phyloP scores from a whole-genome alignment of 2,888 invertebrate species.

The Drosophila pegasa region DNA sequence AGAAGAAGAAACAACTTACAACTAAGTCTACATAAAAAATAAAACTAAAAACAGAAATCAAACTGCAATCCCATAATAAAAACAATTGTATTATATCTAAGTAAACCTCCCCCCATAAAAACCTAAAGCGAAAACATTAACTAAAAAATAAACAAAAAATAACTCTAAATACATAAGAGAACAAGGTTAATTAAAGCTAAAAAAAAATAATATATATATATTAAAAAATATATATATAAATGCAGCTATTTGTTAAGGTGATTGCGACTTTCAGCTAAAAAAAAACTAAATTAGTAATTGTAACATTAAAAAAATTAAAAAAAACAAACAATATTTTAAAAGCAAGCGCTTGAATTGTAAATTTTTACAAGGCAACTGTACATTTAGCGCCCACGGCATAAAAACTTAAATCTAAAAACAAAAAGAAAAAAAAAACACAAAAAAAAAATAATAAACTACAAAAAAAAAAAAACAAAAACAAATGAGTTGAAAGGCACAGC shows the following conservation, averaged over 20 bases:
- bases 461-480: slow-evolving; percentile 38
- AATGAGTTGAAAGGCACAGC: slow-evolving; percentile 66
- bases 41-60: too few relatives aligned
- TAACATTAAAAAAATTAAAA: slow-evolving; percentile 56
- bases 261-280: slow-evolving; percentile 77
- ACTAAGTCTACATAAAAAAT: slow-evolving; percentile 19
- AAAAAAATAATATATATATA: slow-evolving; percentile 31
- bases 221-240: slow-evolving; percentile 35
- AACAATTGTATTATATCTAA: slow-evolving; percentile 79
- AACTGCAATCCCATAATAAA: slow-evolving; percentile 50
- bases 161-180: slow-evolving; percentile 67
- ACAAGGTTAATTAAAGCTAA: slow-evolving; percentile 72
- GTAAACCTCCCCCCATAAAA: slow-evolving; percentile 23
- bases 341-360: slow-evolving; percentile 80
- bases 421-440: slow-evolving; percentile 33
- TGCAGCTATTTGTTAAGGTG: slow-evolving; percentile 71
- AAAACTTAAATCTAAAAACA: slow-evolving; percentile 51
- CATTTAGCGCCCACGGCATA: slow-evolving; percentile 75
- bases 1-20: slow-evolving; percentile 15
- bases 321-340: slow-evolving; percentile 65
- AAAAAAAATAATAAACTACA: slow-evolving; percentile 31
- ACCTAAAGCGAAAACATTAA: slow-evolving; percentile 12
- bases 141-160: slow-evolving; percentile 14
- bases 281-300: slow-evolving; percentile 63
- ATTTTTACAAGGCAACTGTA: slow-evolving; percentile 79